Base-by-base conservation (phyloP, 1,140 invertebrate species). In the Drosophila orena region DNA sequence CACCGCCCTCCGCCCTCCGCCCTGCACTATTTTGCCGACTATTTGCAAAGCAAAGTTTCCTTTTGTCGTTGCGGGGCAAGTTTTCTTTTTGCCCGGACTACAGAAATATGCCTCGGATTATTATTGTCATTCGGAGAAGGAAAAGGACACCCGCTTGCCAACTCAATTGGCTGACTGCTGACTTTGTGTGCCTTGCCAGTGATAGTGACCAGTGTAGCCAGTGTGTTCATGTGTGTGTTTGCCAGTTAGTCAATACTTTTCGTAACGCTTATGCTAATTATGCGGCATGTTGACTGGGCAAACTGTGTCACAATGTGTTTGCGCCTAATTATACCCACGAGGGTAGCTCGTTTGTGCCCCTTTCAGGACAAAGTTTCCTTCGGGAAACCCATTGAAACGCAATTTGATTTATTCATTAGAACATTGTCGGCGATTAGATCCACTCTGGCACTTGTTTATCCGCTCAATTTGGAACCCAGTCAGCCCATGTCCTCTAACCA, bases 181-280 rank as follows among this genome's bases (percentile, higher is more conserved):
- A 8, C 38, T 56, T 24, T 44, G 56, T 70, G 35, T 70, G n/a
- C 10, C 17, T 27, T 14, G 7, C 27, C 11, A 27, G 46, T 50
- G 37, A 56, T 35, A 30, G 10, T 30, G 8, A 30, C 8, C 5
- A 44, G 56, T 37, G 30, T 46, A 43, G 37, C 56, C 27, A 22
- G 57, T 70, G 35, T 14, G 35, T 14, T 14, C 27, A 30, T 37
- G 35, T 37, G 38, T 61, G 42, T 59, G 40, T 50, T 7, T 66
- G 66, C 56, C 49, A 61, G 69, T 76, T 64, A 88, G 79, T 83
- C 84, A 79, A 89, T 89, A 86, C 83, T 88, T 88, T 75, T 79
- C 64, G 75, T 76, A 72, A 79, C 71, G 62, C 81, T 79, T 79
- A 83, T 89, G 76, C 84, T 88, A 88, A 89, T 88, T 89, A 88